Evolutionary conservation across 2,888 invertebrate species (phyloP).

Genomic region (Deilephila porcellus): DNA sequence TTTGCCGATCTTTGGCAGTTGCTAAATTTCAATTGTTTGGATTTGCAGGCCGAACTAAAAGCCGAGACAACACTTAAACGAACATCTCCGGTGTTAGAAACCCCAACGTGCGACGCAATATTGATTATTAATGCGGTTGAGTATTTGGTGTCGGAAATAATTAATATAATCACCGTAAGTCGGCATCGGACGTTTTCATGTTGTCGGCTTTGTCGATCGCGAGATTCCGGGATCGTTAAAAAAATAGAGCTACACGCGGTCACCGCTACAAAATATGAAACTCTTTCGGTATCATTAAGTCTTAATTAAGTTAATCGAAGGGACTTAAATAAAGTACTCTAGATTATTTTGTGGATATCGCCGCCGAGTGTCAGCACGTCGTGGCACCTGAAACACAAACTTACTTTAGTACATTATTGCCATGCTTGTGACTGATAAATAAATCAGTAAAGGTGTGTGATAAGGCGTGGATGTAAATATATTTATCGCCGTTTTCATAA

Average conservation of each 20-base stretch:
- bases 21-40: neutral
- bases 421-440: neutral
- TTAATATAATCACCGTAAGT: neutral
- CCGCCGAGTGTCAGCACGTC: neutral
- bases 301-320: slow-evolving; percentile 63
- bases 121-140: slow-evolving; percentile 9
- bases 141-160: neutral
- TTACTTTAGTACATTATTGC: neutral
- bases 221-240: slow-evolving; percentile 67
- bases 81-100: neutral
- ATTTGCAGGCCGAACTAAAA: neutral
- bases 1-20: slow-evolving; percentile 19
- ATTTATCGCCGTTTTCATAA: neutral
- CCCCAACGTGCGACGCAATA: neutral
- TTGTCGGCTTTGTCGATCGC: slow-evolving; percentile 22
- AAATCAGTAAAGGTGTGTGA: too few relatives aligned
- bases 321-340: slow-evolving; percentile 54
- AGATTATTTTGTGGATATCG: slow-evolving; percentile 19
- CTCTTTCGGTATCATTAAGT: slow-evolving; percentile 61
- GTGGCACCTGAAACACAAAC: slow-evolving; percentile 25
- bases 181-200: neutral
- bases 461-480: neutral
- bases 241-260: slow-evolving; percentile 71
- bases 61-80: slow-evolving; percentile 8
- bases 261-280: slow-evolving; percentile 61